Evolutionary conservation across 2,113 vertebrate genomes (phyloP).

Genomic region (rat (Rattus norvegicus)): DNA sequence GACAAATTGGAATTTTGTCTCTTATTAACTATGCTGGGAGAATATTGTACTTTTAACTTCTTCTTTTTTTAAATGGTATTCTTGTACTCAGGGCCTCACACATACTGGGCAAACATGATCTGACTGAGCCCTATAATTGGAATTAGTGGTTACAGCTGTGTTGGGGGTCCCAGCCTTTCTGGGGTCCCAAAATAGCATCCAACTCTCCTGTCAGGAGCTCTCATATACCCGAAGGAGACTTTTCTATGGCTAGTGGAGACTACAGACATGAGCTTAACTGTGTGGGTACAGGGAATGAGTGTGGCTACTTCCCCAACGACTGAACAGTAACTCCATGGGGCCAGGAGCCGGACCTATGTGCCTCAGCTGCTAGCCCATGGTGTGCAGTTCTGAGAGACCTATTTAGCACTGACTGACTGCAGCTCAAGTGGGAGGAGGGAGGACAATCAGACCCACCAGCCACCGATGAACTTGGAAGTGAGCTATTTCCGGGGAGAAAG

Average conservation of each 20-base stretch:
- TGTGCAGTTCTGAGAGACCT: fast-evolving
- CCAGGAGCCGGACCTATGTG: background rate
- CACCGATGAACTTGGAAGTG: background rate
- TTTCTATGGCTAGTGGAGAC: background rate
- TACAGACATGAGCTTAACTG: fast-evolving
- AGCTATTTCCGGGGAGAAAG: background rate
- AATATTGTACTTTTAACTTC: background rate
- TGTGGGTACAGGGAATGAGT: background rate
- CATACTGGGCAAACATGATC: background rate
- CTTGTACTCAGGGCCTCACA: background rate
- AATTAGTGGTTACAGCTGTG: background rate
- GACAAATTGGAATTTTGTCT: background rate
- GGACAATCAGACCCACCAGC: background rate
- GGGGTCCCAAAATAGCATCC: background rate
- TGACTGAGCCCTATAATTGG: background rate
- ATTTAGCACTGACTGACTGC: no score
- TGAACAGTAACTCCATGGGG: background rate
- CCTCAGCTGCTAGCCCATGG: background rate
- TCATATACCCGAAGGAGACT: fast-evolving
- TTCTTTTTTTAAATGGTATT: background rate
- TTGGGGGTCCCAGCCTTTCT: background rate
- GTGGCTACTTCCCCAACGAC: background rate
- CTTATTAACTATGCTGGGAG: background rate
- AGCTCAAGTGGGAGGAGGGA: fast-evolving
- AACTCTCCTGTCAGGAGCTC: fast-evolving